These are phyloP conservation scores for Manis pentadactyla DNA, from an alignment of 2,797 vertebrate species.

Conservation along the genomic window DNA sequence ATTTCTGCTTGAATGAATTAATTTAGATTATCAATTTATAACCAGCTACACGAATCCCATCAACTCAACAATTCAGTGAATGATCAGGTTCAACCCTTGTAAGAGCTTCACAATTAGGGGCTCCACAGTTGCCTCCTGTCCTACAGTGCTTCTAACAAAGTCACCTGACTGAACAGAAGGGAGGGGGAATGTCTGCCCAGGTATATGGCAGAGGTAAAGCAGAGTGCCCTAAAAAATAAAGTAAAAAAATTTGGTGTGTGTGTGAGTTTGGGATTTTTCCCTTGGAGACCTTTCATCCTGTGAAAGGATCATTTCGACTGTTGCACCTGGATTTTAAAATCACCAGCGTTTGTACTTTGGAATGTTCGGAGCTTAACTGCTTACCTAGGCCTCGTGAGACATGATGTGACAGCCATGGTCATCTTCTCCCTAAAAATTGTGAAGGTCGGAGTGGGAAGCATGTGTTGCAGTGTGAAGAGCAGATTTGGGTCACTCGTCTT, in stretches of 20 bases:
- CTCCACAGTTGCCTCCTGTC: constrained; percentile 69
- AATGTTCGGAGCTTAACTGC: background rate
- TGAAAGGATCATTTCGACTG: background rate
- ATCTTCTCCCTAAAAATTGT: fast-evolving
- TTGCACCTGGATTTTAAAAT: background rate
- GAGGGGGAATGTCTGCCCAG: constrained; percentile 75
- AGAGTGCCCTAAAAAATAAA: constrained; percentile 39
- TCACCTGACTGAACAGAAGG: constrained; percentile 69
- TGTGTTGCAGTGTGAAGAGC: background rate
- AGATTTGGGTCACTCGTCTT: background rate
- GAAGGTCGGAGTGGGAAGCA: background rate
- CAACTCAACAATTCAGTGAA: constrained; percentile 89
- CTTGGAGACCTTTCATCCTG: background rate
- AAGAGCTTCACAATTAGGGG: constrained; percentile 85
- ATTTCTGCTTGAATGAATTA: constrained; percentile 93
- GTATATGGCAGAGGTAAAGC: constrained; percentile 51
- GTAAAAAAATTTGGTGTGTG: background rate
- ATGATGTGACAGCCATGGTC: background rate
- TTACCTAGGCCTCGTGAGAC: background rate
- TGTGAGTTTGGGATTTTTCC: background rate
- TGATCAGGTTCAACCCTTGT: constrained; percentile 86
- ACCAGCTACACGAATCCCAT: constrained; percentile 90
- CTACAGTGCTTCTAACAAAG: constrained; percentile 58
- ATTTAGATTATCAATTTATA: constrained; percentile 94
- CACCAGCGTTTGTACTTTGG: background rate